Percentiles rank a stretch among this genome's conserved stretches.
These are phyloP conservation scores for Heliconius sara DNA, from an alignment of 2,888 invertebrate species.

Conservation along the genomic window DNA sequence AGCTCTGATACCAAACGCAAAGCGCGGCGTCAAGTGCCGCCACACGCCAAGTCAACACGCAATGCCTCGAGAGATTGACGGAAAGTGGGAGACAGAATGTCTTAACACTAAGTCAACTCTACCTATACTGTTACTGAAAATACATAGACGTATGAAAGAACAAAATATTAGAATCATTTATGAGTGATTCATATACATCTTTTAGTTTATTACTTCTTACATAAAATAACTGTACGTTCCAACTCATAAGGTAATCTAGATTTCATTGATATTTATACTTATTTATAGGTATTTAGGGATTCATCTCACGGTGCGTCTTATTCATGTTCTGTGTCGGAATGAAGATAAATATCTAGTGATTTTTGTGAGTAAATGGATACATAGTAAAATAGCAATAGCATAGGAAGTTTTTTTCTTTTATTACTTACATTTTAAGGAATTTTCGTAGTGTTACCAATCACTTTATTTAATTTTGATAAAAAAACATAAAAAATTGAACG, in stretches of 20 bases:
- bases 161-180: conserved; percentile 63
- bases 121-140: neutral
- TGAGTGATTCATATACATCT: conserved; percentile 51
- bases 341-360: conserved; percentile 3
- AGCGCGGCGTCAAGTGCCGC: neutral
- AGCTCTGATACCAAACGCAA: neutral
- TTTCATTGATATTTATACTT: neutral
- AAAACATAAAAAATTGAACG: no score
- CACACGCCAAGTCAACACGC: neutral
- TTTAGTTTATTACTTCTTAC: conserved; percentile 52
- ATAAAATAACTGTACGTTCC: conserved; percentile 6
- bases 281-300: neutral
- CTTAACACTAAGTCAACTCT: neutral
- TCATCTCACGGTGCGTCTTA: neutral
- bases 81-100: neutral
- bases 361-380: neutral
- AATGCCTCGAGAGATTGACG: neutral
- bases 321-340: neutral
- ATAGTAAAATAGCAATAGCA: neutral
- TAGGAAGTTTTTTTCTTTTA: neutral
- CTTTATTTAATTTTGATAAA: no score
- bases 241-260: conserved; percentile 3
- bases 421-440: neutral
- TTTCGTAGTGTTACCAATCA: no score
- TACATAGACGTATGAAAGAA: conserved; percentile 33